Evolutionary conservation across 2,888 invertebrate species (phyloP).

Genomic region (Panopea generosa): DNA sequence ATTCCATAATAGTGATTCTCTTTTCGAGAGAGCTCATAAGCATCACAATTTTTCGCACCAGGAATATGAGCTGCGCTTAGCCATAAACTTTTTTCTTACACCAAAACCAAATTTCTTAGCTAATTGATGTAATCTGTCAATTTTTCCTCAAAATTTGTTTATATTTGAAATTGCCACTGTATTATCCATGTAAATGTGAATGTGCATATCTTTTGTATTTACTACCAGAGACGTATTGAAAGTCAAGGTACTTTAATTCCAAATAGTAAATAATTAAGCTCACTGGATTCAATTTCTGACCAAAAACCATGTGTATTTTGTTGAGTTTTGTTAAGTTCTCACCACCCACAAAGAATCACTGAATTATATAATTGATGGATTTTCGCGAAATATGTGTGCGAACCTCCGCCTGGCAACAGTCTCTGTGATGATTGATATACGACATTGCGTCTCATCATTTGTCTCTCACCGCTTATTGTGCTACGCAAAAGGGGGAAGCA

Average conservation of each 20-base stretch:
- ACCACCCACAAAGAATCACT: too few species aligned
- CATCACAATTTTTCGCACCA: constrained; percentile 31
- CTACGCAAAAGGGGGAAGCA: too few species aligned
- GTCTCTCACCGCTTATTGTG: too few species aligned
- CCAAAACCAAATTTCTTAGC: constrained; percentile 47
- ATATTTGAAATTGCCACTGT: constrained; percentile 47
- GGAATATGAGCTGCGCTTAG: constrained; percentile 45
- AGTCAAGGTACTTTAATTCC: constrained; percentile 43
- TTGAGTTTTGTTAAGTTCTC: too few species aligned
- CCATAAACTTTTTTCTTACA: constrained; percentile 37
- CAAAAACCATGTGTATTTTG: constrained; percentile 19
- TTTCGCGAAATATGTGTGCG: too few species aligned
- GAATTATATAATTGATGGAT: too few species aligned
- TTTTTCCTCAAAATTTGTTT: constrained; percentile 36
- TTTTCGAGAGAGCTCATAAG: constrained; percentile 35
- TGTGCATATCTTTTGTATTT: constrained; percentile 18
- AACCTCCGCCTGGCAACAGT: too few species aligned
- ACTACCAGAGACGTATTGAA: not conserved
- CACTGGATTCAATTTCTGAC: constrained; percentile 17
- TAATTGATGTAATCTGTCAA: constrained; percentile 29
- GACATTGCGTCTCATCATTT: too few species aligned
- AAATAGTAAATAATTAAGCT: constrained; percentile 28
- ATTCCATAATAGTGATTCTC: constrained; percentile 35
- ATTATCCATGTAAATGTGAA: constrained; percentile 34
- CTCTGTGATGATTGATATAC: too few species aligned